A percentile compares a stretch with the other conserved stretches of the same genome.
Evolutionary conservation across 2,113 vertebrate species (phyloP).

Genomic region (Nyctereutes procyonoides): DNA sequence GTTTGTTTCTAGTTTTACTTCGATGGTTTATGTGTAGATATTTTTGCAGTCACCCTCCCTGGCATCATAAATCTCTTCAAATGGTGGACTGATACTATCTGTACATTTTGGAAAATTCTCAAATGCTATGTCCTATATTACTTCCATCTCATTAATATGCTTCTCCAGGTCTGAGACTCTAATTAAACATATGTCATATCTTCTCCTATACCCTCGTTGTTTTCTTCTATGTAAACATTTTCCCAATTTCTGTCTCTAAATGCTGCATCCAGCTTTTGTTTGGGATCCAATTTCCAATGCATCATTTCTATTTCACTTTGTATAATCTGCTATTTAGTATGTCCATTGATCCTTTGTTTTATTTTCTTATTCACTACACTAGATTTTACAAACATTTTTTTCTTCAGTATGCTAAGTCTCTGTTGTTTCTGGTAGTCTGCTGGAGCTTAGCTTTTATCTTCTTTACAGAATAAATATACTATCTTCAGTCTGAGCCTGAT

Average conservation of each 20-base stretch:
- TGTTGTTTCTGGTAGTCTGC: not conserved
- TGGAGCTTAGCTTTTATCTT: not conserved
- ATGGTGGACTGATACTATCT: not conserved
- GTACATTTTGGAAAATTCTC: not conserved
- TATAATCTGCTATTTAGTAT: not conserved
- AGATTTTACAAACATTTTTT: not conserved
- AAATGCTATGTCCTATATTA: not conserved
- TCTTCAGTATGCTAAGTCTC: not conserved
- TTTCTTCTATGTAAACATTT: not conserved
- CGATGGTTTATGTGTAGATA: not conserved
- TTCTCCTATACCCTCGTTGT: not conserved
- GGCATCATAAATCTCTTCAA: not conserved
- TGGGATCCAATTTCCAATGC: not conserved
- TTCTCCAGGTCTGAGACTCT: not conserved
- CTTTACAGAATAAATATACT: not conserved
- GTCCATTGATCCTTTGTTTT: not conserved
- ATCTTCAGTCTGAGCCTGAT: not conserved
- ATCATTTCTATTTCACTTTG: not conserved
- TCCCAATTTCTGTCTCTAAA: not conserved
- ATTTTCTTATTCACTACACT: not conserved
- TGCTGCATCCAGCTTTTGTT: not conserved
- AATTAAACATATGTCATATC: not conserved
- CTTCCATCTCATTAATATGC: not conserved
- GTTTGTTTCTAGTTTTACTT: not conserved
- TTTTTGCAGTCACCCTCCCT: not conserved